phyloP scores from a whole-genome alignment of 2,888 invertebrate species.

The Clanis bilineata region DNA sequence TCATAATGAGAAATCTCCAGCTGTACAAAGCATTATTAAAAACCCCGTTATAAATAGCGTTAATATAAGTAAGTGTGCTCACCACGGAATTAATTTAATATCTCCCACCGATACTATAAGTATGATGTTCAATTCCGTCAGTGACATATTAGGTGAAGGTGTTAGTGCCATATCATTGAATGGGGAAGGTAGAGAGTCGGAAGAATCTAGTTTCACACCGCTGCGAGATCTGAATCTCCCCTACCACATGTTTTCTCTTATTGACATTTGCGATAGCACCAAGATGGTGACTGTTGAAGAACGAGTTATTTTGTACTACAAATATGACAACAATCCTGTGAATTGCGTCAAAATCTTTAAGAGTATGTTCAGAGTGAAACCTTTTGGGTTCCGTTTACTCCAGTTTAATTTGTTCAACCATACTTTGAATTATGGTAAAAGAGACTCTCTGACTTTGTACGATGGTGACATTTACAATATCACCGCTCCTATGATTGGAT shows the following conservation, averaged over 20 bases:
- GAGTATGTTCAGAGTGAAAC: constrained; percentile 91
- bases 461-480: constrained; percentile 97
- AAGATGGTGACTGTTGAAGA: constrained; percentile 96
- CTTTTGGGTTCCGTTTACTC: constrained; percentile 93
- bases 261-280: constrained; percentile 97
- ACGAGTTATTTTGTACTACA: constrained; percentile 95
- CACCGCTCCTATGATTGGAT: constrained; percentile 87
- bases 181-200: constrained; percentile 94
- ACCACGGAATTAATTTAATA: constrained; percentile 95
- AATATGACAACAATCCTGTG: constrained; percentile 97
- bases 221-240: constrained; percentile 91
- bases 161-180: constrained; percentile 94
- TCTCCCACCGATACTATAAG: constrained; percentile 92
- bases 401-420: constrained; percentile 97
- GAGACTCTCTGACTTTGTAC: constrained; percentile 92
- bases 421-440: constrained; percentile 89
- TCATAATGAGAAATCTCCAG: constrained; percentile 97
- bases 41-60: constrained; percentile 92
- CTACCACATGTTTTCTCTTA: constrained; percentile 94
- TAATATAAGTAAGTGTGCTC: constrained; percentile 91
- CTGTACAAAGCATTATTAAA: constrained; percentile 94
- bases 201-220: constrained; percentile 94
- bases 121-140: constrained; percentile 88
- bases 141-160: constrained; percentile 94
- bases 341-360: constrained; percentile 99